A percentile compares a stretch with the other conserved stretches of the same genome.
Evolutionary conservation across 2,113 vertebrate genomes (phyloP).

Genomic region (Colinus virginianus): DNA sequence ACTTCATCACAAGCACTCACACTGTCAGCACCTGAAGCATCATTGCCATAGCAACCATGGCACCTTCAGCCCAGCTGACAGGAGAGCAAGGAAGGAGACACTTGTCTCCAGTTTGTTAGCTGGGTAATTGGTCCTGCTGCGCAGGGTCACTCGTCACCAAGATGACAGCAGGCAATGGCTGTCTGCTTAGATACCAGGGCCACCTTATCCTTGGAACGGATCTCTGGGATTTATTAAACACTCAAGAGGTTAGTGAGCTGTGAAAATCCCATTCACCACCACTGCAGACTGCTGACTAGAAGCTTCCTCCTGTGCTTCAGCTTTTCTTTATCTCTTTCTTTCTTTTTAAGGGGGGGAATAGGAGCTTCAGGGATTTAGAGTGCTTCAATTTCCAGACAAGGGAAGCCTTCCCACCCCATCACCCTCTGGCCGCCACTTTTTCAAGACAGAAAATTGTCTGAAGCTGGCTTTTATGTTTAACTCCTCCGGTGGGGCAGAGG

Average conservation of each 20-base stretch:
- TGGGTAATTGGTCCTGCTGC: conserved; percentile 66
- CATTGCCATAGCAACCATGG: neutral
- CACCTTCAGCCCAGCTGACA: neutral
- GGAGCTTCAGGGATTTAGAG: conserved; percentile 17
- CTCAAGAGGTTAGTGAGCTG: conserved; percentile 42
- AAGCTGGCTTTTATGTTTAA: neutral
- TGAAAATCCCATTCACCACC: conserved; percentile 44
- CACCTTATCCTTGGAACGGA: conserved; percentile 39
- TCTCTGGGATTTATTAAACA: conserved; percentile 49
- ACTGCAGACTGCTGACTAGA: conserved; percentile 24
- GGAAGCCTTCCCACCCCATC: neutral
- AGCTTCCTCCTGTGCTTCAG: conserved; percentile 40
- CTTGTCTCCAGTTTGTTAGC: conserved; percentile 63
- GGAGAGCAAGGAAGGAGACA: neutral
- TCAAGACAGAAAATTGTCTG: neutral
- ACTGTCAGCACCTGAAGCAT: neutral
- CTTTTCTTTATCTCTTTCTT: neutral
- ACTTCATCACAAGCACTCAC: neutral
- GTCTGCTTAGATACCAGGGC: conserved; percentile 37
- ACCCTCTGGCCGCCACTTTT: neutral
- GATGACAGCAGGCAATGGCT: conserved; percentile 35
- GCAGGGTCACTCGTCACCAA: neutral
- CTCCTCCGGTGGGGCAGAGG: neutral
- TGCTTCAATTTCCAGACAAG: neutral
- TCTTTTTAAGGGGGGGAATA: neutral